Conservation (phyloP, 2,113 vertebrate genomes). For the Neoarius graeffei region DNA sequence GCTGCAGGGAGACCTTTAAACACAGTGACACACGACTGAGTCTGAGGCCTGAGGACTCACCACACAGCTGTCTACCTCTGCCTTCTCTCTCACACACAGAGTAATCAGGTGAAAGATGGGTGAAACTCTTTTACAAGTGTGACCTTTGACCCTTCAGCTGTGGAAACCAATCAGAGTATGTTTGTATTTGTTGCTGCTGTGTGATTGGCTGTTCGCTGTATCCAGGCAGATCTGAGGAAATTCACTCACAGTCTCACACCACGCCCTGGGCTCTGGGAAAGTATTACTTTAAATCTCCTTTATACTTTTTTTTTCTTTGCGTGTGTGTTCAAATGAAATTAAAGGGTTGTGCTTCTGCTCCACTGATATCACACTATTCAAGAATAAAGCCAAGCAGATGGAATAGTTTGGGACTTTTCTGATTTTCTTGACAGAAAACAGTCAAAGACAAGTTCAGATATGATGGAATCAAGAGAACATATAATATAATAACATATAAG, state of each 20-base stretch:
- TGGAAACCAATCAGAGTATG: neutral
- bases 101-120: neutral
- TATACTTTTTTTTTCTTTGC: neutral
- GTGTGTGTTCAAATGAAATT: neutral
- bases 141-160: neutral
- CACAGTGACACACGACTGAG: neutral
- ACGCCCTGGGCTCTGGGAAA: too few species aligned
- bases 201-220: slow-evolving; percentile 5
- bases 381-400: neutral
- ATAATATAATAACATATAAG: neutral
- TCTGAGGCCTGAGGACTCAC: neutral
- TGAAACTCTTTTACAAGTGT: slow-evolving; percentile 6
- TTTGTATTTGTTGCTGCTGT: slow-evolving; percentile 1
- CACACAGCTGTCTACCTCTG: neutral
- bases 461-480: neutral
- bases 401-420: neutral
- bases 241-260: neutral
- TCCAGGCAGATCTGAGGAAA: slow-evolving; percentile 1
- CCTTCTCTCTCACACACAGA: neutral
- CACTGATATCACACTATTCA: neutral
- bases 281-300: too few species aligned
- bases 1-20: neutral
- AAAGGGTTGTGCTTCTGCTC: neutral
- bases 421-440: neutral
- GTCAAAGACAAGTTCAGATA: neutral